Conservation (phyloP, 2,113 vertebrate genomes). For the Nesoenas mayeri region DNA sequence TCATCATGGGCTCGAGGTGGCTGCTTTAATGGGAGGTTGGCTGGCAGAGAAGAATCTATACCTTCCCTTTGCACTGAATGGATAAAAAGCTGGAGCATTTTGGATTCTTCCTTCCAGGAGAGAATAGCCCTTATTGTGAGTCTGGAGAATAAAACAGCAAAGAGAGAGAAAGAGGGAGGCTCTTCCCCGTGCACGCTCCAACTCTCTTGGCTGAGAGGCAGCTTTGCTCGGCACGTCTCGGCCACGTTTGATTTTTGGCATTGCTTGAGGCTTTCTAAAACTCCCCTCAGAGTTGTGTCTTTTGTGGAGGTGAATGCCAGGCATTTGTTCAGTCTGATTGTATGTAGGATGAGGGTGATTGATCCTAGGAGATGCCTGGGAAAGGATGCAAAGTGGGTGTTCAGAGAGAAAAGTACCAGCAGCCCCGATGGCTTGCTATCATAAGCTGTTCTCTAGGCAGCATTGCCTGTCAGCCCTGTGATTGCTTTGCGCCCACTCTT, state of each 20-base stretch:
- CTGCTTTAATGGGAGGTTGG: neutral
- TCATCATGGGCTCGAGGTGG: neutral
- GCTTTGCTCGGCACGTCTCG: neutral
- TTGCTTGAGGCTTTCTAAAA: neutral
- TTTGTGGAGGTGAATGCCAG: rapidly evolving
- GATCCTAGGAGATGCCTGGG: neutral
- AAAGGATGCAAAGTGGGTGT: neutral
- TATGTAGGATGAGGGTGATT: neutral
- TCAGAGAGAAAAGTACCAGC: neutral
- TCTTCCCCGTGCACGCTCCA: rapidly evolving
- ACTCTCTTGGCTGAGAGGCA: neutral
- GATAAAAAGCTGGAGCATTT: neutral
- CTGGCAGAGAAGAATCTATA: neutral
- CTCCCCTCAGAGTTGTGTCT: neutral
- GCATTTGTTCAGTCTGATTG: neutral
- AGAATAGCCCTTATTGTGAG: conserved; percentile 9
- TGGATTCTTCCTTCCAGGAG: conserved; percentile 21
- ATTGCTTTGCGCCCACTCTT: neutral
- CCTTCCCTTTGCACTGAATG: neutral
- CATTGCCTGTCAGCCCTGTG: neutral
- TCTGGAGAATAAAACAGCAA: neutral
- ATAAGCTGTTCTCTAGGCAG: rapidly evolving
- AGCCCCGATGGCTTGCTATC: neutral
- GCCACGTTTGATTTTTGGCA: neutral
- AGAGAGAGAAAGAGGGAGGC: neutral